Conservation (phyloP, 2,888 invertebrate genomes). For the Caenorhabditis macrosperma region DNA sequence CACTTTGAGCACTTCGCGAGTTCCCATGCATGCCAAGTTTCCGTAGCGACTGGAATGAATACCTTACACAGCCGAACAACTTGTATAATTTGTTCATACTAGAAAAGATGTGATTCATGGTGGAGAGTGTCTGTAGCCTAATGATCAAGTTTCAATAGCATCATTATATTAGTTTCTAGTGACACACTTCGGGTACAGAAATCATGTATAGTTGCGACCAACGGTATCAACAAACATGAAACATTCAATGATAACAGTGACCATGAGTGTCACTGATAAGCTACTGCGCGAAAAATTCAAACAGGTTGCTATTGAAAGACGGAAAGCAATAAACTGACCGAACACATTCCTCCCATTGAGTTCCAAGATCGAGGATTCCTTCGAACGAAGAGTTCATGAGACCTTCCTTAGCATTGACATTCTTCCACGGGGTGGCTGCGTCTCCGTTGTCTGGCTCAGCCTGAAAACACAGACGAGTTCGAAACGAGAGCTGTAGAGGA, state of each 20-base stretch:
- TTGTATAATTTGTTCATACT: neutral
- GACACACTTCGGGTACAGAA: conserved; percentile 14
- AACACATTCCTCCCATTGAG: conserved; percentile 81
- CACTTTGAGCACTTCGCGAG: conserved; percentile 84
- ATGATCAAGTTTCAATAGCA: neutral
- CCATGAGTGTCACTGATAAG: conserved; percentile 37
- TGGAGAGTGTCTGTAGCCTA: neutral
- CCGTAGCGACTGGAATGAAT: conserved; percentile 58
- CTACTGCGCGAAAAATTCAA: conserved; percentile 29
- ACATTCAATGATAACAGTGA: conserved; percentile 6
- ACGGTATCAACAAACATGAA: conserved; percentile 14
- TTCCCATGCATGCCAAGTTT: conserved; percentile 80
- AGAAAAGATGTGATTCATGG: neutral
- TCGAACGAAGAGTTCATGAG: conserved; percentile 79
- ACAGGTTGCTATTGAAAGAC: neutral
- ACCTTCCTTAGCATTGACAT: conserved; percentile 69
- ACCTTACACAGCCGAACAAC: neutral
- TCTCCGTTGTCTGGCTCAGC: conserved; percentile 71
- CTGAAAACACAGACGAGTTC: too few species aligned
- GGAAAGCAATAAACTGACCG: conserved; percentile 47
- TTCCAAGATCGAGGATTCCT: conserved; percentile 81
- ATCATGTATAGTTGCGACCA: conserved; percentile 3
- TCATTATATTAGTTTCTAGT: neutral
- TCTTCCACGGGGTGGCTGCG: conserved; percentile 76
- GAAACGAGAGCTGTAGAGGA: too few species aligned